A percentile compares a stretch with the other conserved stretches of the same genome.
Evolutionary conservation across 2,797 vertebrate genomes (phyloP).

Genomic region (Muscicapa comitata): DNA sequence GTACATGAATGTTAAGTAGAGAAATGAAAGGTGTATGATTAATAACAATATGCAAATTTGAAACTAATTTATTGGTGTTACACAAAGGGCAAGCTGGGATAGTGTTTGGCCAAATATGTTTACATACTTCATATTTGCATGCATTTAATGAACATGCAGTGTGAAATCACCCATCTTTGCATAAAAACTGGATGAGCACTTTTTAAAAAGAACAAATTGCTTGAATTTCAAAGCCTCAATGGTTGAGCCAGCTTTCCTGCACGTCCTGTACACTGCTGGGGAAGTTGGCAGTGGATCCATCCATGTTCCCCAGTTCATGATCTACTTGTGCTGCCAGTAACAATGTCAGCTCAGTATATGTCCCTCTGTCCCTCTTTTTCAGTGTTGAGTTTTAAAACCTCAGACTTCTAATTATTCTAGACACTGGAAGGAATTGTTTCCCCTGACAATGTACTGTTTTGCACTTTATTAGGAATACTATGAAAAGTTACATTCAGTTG

Average conservation of each 20-base stretch:
- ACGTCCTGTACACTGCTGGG: not conserved
- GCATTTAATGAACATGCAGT: slow-evolving; percentile 41
- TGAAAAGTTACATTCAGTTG: not conserved
- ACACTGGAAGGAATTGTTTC: not conserved
- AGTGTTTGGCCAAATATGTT: slow-evolving; percentile 58
- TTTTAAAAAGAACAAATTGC: not conserved
- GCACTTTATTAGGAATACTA: not conserved
- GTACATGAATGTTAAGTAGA: slow-evolving; percentile 58
- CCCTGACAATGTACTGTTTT: not conserved
- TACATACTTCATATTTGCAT: slow-evolving; percentile 51
- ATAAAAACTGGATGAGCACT: slow-evolving; percentile 15
- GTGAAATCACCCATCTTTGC: slow-evolving; percentile 49
- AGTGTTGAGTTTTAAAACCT: not conserved
- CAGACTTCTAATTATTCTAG: not conserved
- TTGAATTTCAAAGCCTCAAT: not conserved
- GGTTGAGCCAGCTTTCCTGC: not conserved
- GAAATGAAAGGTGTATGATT: slow-evolving; percentile 56
- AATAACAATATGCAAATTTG: slow-evolving; percentile 58
- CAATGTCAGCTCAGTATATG: not conserved
- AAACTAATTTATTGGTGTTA: slow-evolving; percentile 59
- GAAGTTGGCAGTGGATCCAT: not conserved
- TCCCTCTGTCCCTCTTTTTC: not conserved
- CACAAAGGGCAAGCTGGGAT: slow-evolving; percentile 45
- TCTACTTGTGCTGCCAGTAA: not conserved
- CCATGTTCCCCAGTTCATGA: not conserved